A percentile compares a stretch with the other conserved stretches of the same genome.
These are phyloP conservation scores for Abscondita cerata DNA, from an alignment of 2,888 invertebrate species.

Conservation along the genomic window DNA sequence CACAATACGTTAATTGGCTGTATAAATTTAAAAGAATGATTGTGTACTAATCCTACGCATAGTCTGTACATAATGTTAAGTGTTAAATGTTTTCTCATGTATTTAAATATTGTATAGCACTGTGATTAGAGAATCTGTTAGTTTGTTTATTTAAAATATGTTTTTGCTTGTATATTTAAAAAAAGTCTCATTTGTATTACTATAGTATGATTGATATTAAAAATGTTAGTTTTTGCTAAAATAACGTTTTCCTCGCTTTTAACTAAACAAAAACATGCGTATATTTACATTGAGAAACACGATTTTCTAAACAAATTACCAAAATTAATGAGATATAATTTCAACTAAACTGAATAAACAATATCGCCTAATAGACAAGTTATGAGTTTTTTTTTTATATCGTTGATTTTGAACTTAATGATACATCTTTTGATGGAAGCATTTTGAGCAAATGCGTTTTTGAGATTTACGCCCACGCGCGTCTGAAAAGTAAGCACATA, in stretches of 20 bases:
- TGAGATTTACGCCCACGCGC: no score
- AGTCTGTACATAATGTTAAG: constrained; percentile 42
- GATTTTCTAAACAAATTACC: no score
- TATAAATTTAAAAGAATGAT: constrained; percentile 13
- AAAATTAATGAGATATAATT: no score
- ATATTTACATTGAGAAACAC: no score
- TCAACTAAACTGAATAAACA: no score
- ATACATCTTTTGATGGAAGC: no score
- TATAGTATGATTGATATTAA: constrained; percentile 45
- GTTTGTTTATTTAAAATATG: constrained; percentile 40
- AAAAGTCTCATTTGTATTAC: constrained; percentile 45
- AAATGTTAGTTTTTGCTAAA: constrained; percentile 50
- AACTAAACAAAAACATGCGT: no score
- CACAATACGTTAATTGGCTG: neutral
- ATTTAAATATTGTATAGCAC: constrained; percentile 50
- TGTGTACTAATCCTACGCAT: constrained; percentile 17
- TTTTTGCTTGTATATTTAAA: constrained; percentile 48
- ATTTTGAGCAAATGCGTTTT: no score
- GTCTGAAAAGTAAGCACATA: no score
- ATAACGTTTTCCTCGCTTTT: neutral
- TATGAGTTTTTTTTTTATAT: no score
- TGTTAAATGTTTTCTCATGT: constrained; percentile 49
- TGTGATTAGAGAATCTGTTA: constrained; percentile 52
- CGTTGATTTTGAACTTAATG: no score
- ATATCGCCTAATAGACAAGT: no score